These are phyloP conservation scores for Drosophila rufa DNA, from an alignment of 1,140 invertebrate genomes.

Conservation along the genomic window DNA sequence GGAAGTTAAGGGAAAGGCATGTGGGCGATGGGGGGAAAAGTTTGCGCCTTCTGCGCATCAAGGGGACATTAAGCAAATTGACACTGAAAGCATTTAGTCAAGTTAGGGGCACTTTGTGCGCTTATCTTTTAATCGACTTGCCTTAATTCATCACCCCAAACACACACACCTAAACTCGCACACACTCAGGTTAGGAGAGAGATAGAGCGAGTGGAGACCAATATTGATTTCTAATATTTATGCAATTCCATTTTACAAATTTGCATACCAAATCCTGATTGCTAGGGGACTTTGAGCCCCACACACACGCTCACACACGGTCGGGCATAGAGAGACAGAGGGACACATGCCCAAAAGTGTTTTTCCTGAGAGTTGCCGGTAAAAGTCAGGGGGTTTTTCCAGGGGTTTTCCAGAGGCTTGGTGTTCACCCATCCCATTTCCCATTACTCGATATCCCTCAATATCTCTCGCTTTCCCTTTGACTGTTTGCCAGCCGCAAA, in stretches of 20 bases:
- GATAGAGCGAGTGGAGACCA: slow-evolving; percentile 32
- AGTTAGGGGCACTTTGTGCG: slow-evolving; percentile 44
- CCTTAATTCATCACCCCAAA: slow-evolving; percentile 38
- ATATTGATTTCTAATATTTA: slow-evolving; percentile 84
- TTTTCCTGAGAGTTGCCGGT: slow-evolving; percentile 47
- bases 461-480: slow-evolving; percentile 38
- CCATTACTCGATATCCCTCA: slow-evolving; percentile 11
- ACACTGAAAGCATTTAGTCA: slow-evolving; percentile 75
- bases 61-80: slow-evolving; percentile 64
- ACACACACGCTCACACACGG: slow-evolving; percentile 7
- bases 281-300: slow-evolving; percentile 73
- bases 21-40: slow-evolving; percentile 10
- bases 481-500: slow-evolving; percentile 50
- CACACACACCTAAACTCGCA: not conserved
- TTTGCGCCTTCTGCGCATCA: slow-evolving; percentile 37
- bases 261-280: slow-evolving; percentile 81
- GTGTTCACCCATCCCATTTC: not conserved
- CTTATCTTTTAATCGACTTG: slow-evolving; percentile 75
- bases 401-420: not conserved
- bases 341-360: slow-evolving; percentile 15
- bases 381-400: slow-evolving; percentile 44
- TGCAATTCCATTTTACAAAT: slow-evolving; percentile 82
- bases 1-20: not conserved
- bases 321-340: not conserved
- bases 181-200: not conserved